Base-by-base conservation (phyloP, 2,797 vertebrate species). In the Pteronotus mesoamericanus region DNA sequence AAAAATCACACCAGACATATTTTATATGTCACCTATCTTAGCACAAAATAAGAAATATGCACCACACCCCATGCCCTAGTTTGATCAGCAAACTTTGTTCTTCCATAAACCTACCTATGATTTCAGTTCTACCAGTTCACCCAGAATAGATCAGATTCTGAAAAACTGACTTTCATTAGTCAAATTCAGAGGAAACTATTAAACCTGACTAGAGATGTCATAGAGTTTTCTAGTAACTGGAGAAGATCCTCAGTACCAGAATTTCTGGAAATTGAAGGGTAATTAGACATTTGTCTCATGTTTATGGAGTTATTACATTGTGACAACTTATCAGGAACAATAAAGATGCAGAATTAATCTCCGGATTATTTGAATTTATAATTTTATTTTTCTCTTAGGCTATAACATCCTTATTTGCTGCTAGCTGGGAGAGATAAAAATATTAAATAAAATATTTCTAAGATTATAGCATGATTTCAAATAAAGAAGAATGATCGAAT, bases 401-500 rank as follows among this genome's bases (percentile, higher is more conserved):
- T 48, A 39, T 24, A 86, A 69, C 93, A 87, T 9, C 10, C 6
- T 95, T 42, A 22, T n/a, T 85, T 90, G 16, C 3, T 95, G 1
- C 18, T 32, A 77, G 9, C 48, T 89, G 9, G 48, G 69, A 95
- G 94, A 22, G 5, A 34, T 0, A 68, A 37, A 90, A 89, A 75
- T 66, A 78, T 72, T 78, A 68, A 89, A 37, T 16, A 44, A 21
- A 89, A 5, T 86, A 10, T 69, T 32, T 71, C 18, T 37, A 90
- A 57, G 59, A 92, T 57, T 59, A 84, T 46, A 89, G 42, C n/a
- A 89, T 34, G 14, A 51, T 94, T 96, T 83, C 72, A 59, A 75
- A 94, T 85, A 87, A 83, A 64, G 42, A 68, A 95, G 57, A 74
- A 59, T 69, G 57, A 48, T 39, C 92, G 46, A 66, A 77, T 90